These are phyloP conservation scores for Macrophya alboannulata DNA, from an alignment of 2,888 invertebrate genomes.

Conservation along the genomic window DNA sequence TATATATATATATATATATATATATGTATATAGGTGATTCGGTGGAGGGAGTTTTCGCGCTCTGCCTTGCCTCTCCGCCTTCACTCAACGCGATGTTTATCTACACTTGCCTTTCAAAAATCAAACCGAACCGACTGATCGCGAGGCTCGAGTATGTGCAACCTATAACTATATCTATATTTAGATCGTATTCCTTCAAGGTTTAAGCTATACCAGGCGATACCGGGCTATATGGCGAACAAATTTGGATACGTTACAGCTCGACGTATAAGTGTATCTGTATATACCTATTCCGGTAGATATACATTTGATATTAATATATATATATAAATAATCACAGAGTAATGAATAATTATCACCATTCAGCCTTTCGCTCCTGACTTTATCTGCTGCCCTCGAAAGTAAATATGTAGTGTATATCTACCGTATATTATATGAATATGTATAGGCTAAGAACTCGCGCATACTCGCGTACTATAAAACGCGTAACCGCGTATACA, in stretches of 20 bases:
- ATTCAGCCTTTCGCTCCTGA: too few species aligned
- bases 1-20: neutral
- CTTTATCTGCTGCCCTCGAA: neutral
- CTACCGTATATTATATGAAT: neutral
- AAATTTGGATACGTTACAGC: conserved; percentile 18
- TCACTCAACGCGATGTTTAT: conserved; percentile 10
- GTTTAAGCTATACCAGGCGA: neutral
- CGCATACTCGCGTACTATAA: too few species aligned
- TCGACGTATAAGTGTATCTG: too few species aligned
- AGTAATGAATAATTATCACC: too few species aligned
- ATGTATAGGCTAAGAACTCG: too few species aligned
- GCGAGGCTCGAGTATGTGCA: conserved; percentile 4
- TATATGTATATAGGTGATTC: neutral
- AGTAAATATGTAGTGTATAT: neutral
- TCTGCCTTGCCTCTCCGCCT: neutral
- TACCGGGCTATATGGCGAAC: neutral
- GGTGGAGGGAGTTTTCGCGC: neutral
- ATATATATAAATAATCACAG: too few species aligned
- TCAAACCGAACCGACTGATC: conserved; percentile 19
- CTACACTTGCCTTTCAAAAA: conserved; percentile 29
- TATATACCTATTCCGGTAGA: too few species aligned
- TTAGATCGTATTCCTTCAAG: conserved; percentile 46
- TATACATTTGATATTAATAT: neutral
- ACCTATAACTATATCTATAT: conserved; percentile 35
- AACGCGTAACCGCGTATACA: too few species aligned